Evolutionary conservation across 2,113 vertebrate species (phyloP).

Genomic region (Cynoglossus semilaevis): DNA sequence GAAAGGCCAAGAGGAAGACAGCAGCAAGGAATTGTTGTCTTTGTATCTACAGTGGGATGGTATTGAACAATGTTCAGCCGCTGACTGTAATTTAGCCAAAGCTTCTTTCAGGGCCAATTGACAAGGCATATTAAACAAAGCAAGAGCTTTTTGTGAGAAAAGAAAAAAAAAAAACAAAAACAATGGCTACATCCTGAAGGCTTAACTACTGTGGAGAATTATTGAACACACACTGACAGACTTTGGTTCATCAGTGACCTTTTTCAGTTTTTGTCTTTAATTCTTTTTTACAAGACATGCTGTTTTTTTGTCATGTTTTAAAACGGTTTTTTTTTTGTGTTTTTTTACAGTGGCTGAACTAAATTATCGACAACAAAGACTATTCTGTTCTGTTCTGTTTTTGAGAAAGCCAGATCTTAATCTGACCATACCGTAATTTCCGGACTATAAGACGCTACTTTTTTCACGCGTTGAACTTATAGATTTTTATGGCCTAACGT

Average conservation of each 20-base stretch:
- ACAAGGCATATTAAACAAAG: constrained; percentile 51
- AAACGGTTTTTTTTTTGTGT: too few relatives aligned
- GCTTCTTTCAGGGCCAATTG: constrained; percentile 50
- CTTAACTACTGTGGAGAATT: neutral
- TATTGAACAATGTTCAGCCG: constrained; percentile 56
- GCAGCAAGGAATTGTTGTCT: constrained; percentile 51
- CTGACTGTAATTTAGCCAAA: constrained; percentile 66
- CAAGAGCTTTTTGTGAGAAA: constrained; percentile 23
- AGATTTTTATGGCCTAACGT: too few relatives aligned
- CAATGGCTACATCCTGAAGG: constrained; percentile 30
- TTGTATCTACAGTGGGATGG: constrained; percentile 55
- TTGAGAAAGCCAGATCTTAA: too few relatives aligned
- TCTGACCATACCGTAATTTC: too few relatives aligned
- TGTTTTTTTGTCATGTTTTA: too few relatives aligned
- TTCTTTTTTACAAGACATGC: neutral
- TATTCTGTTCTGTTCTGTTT: too few relatives aligned
- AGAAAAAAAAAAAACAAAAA: constrained; percentile 19
- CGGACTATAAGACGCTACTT: too few relatives aligned
- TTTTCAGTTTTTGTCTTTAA: constrained; percentile 19
- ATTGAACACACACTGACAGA: constrained; percentile 2
- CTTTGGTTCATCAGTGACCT: neutral
- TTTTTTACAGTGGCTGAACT: too few relatives aligned
- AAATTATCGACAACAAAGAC: too few relatives aligned
- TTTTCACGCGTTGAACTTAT: too few relatives aligned
- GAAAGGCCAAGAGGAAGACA: constrained; percentile 57